Evolutionary conservation across 2,797 vertebrate species (phyloP).

Genomic region (Rhadinocentrus ornatus): DNA sequence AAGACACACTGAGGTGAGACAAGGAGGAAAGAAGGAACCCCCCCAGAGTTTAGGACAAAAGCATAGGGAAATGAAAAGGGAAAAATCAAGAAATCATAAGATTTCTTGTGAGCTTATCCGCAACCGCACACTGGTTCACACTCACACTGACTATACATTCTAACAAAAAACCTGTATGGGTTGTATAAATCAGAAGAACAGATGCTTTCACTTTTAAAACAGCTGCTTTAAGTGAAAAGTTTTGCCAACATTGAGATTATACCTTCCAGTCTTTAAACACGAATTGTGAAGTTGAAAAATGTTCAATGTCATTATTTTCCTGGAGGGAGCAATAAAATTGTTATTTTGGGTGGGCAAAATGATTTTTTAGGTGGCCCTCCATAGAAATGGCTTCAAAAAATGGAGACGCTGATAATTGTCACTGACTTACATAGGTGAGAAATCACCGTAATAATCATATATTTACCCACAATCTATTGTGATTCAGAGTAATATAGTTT

Average conservation of each 20-base stretch:
- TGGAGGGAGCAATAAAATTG: not conserved
- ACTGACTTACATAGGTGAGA: too few species aligned
- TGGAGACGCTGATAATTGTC: too few species aligned
- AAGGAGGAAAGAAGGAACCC: not conserved
- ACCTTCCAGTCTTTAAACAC: not conserved
- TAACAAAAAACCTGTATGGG: slow-evolving; percentile 1
- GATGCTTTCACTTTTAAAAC: not conserved
- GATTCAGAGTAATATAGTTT: too few species aligned
- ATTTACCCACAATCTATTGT: too few species aligned
- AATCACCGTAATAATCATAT: too few species aligned
- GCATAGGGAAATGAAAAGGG: not conserved
- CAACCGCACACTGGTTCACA: slow-evolving; percentile 6
- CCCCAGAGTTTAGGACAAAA: slow-evolving; percentile 14
- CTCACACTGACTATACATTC: not conserved
- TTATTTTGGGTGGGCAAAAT: not conserved
- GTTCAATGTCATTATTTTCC: not conserved
- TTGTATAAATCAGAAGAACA: slow-evolving; percentile 9
- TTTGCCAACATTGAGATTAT: not conserved
- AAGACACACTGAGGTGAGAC: slow-evolving; percentile 25
- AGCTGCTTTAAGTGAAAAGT: not conserved
- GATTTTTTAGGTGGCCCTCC: too few species aligned
- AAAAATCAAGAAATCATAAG: slow-evolving; percentile 21
- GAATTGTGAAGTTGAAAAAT: not conserved
- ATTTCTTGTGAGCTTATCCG: slow-evolving; percentile 23
- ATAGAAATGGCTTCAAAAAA: too few species aligned